These are phyloP conservation scores for Drosophila anomalata DNA, from an alignment of 2,888 invertebrate genomes.

Conservation along the genomic window DNA sequence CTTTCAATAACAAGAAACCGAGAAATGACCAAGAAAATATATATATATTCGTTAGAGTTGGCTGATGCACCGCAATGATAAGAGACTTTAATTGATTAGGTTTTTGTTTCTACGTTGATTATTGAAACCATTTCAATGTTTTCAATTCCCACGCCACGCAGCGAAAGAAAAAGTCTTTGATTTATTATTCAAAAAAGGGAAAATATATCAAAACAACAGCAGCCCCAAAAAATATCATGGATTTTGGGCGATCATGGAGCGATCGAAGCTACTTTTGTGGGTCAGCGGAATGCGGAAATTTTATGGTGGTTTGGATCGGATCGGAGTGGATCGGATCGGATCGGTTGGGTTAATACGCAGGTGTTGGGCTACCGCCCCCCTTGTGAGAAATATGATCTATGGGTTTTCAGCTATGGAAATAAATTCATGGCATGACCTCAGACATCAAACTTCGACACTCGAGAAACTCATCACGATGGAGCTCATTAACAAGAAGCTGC, in stretches of 20 bases:
- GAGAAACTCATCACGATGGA: conserved; percentile 60
- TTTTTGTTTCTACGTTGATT: conserved; percentile 67
- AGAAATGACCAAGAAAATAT: conserved; percentile 24
- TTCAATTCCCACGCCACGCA: conserved; percentile 72
- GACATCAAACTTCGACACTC: conserved; percentile 74
- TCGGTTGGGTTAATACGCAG: conserved; percentile 63
- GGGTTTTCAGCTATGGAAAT: conserved; percentile 60
- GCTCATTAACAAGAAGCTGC: conserved; percentile 77
- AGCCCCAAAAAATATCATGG: conserved; percentile 16
- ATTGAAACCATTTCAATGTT: conserved; percentile 70
- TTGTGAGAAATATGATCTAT: conserved; percentile 66
- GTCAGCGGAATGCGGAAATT: conserved; percentile 60
- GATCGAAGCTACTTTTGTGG: conserved; percentile 14
- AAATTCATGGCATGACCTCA: conserved; percentile 76
- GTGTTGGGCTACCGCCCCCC: conserved; percentile 73
- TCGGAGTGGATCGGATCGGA: background rate
- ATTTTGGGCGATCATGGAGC: conserved; percentile 23
- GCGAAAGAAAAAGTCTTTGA: conserved; percentile 46
- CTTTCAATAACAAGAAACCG: conserved; percentile 51
- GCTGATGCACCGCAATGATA: conserved; percentile 76
- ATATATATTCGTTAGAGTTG: conserved; percentile 35
- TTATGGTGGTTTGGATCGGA: background rate
- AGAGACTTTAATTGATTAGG: conserved; percentile 76
- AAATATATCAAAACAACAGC: conserved; percentile 54
- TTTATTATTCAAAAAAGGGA: conserved; percentile 54